These are phyloP conservation scores for Promerops cafer DNA, from an alignment of 2,113 vertebrate species.

Conservation along the genomic window DNA sequence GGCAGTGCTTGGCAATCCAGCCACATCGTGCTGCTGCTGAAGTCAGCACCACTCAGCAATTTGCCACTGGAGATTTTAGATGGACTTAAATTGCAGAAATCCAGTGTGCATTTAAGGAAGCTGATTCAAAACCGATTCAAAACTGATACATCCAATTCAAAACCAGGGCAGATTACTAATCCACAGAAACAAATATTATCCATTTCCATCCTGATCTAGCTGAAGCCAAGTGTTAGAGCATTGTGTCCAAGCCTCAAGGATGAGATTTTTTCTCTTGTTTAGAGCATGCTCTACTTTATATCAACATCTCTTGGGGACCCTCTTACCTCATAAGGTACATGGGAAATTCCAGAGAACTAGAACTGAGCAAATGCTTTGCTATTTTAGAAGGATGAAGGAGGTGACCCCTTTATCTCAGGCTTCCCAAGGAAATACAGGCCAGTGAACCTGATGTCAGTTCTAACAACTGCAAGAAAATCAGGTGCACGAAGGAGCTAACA, in stretches of 20 bases:
- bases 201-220: background rate
- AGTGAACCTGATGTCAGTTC: background rate
- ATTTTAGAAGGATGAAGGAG: background rate
- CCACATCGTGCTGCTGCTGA: background rate
- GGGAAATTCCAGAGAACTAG: background rate
- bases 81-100: background rate
- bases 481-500: background rate
- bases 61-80: background rate
- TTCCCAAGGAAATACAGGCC: background rate
- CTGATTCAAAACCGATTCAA: too few species aligned
- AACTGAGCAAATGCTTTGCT: background rate
- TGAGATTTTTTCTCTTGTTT: background rate
- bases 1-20: background rate
- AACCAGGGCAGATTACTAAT: background rate
- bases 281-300: background rate
- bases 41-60: background rate
- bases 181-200: background rate
- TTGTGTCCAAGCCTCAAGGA: background rate
- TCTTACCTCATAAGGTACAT: background rate
- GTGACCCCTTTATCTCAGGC: background rate
- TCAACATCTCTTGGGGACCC: background rate
- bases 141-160: background rate
- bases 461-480: background rate
- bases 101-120: background rate
- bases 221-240: background rate